These are phyloP conservation scores for Auanema freiburgensis DNA, from an alignment of 2,888 invertebrate genomes.

Conservation along the genomic window DNA sequence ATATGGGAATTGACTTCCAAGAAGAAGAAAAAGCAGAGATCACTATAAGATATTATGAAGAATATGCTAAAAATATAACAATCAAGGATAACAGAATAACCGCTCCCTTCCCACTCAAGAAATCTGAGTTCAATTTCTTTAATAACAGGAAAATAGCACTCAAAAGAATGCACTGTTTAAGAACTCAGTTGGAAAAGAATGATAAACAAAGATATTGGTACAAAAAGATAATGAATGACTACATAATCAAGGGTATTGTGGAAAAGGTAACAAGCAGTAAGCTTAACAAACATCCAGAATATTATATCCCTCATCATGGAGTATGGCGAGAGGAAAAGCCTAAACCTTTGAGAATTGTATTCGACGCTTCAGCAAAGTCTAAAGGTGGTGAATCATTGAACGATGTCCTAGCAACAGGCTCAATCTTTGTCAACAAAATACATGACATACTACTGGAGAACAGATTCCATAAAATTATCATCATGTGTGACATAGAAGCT, in stretches of 20 bases:
- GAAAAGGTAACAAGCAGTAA: background rate
- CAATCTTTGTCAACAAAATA: too few relatives aligned
- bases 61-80: background rate
- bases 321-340: slow-evolving; percentile 2
- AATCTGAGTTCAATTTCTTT: background rate
- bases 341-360: slow-evolving; percentile 3
- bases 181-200: background rate
- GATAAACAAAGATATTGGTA: background rate
- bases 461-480: too few relatives aligned
- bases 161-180: background rate
- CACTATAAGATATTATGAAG: slow-evolving; percentile 7
- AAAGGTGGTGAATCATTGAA: too few relatives aligned
- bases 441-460: too few relatives aligned
- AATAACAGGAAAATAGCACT: background rate
- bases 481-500: too few relatives aligned
- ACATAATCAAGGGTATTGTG: background rate
- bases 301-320: slow-evolving; percentile 4
- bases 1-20: too few relatives aligned
- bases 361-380: slow-evolving; percentile 7
- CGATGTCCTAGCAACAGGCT: too few relatives aligned
- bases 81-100: background rate
- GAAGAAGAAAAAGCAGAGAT: too few relatives aligned
- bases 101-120: slow-evolving; percentile 5
- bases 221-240: background rate
- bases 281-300: background rate